These are phyloP conservation scores for Motacilla alba DNA, from an alignment of 2,113 vertebrate genomes.

Conservation along the genomic window DNA sequence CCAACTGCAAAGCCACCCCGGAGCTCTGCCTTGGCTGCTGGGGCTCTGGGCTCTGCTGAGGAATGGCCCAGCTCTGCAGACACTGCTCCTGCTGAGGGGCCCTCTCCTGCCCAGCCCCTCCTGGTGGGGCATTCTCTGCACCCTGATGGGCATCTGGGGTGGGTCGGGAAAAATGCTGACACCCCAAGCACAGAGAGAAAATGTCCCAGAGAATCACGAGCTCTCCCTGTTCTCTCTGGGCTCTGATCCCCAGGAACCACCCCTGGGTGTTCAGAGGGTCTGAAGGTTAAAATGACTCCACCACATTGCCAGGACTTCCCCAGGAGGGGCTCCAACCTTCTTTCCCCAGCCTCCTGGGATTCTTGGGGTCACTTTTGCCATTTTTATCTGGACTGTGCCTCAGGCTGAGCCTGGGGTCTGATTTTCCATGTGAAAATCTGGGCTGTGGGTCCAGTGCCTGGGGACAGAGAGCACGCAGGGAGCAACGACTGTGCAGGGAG, in stretches of 20 bases:
- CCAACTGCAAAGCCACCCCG: rapidly evolving
- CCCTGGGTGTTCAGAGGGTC: not conserved
- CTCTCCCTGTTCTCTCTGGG: not conserved
- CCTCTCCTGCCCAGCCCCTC: too few relatives aligned
- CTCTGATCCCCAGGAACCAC: too few relatives aligned
- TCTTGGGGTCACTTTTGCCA: not conserved
- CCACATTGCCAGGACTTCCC: not conserved
- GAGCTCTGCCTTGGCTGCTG: not conserved
- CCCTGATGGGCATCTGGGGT: not conserved
- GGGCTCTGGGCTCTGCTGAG: too few relatives aligned
- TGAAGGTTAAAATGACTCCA: not conserved
- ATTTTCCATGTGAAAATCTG: not conserved
- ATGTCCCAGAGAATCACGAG: rapidly evolving
- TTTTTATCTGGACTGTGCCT: not conserved
- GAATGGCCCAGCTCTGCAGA: not conserved
- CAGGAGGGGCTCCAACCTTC: rapidly evolving
- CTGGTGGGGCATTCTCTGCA: not conserved
- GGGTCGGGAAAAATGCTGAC: not conserved
- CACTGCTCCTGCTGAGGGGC: not conserved
- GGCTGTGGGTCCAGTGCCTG: rapidly evolving
- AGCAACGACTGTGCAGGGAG: rapidly evolving
- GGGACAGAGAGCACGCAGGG: not conserved
- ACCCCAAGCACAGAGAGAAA: not conserved
- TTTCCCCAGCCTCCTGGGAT: not conserved
- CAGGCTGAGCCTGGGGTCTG: not conserved